These are phyloP conservation scores for Pseudonaja textilis DNA, from an alignment of 2,113 vertebrate species.

Conservation along the genomic window DNA sequence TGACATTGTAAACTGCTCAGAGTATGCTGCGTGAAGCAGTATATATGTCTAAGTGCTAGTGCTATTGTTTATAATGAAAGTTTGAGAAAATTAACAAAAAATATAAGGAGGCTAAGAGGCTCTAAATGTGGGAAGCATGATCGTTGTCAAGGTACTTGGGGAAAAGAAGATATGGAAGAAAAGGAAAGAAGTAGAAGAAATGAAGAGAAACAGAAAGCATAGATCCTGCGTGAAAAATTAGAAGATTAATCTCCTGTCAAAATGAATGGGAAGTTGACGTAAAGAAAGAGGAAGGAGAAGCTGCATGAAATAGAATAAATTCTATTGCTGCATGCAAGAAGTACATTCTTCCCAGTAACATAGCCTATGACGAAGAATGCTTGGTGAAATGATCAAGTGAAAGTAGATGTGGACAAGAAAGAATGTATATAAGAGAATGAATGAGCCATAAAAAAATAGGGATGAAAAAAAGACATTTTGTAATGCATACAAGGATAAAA, in stretches of 20 bases:
- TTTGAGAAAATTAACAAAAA: neutral
- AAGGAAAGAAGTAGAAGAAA: neutral
- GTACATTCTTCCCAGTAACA: neutral
- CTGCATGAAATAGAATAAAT: neutral
- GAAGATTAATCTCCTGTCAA: neutral
- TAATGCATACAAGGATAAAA: neutral
- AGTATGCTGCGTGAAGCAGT: no score
- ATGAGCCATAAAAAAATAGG: neutral
- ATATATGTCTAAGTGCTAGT: no score
- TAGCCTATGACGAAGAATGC: neutral
- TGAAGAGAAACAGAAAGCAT: neutral
- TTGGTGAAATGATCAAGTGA: neutral
- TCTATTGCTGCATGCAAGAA: neutral
- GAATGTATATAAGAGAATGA: neutral
- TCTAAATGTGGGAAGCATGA: neutral
- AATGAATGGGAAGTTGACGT: neutral
- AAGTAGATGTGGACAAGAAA: neutral
- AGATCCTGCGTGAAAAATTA: neutral
- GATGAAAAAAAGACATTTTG: neutral
- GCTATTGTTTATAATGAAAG: neutral
- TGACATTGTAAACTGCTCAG: no score
- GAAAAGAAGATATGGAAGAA: neutral
- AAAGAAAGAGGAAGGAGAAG: neutral
- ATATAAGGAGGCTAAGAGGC: neutral
- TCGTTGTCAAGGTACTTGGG: neutral